phyloP scores from a whole-genome alignment of 2,797 vertebrate genomes.

The Mormyrops boulengeri region DNA sequence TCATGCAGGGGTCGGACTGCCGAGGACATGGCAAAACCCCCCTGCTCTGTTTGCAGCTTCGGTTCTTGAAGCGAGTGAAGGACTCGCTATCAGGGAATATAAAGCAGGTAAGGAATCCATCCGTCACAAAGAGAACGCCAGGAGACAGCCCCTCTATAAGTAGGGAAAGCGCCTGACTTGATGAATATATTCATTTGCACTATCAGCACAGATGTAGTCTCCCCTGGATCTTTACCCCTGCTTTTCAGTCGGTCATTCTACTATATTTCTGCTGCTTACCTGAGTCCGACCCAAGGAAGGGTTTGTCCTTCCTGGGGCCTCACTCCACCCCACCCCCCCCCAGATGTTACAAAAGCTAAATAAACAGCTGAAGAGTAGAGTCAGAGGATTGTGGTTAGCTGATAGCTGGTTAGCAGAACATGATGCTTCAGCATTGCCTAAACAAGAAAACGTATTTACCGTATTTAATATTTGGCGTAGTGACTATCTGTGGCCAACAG shows the following conservation, averaged over 20 bases:
- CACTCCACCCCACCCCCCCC: not conserved
- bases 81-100: not conserved
- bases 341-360: not conserved
- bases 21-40: not conserved
- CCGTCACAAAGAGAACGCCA: not conserved
- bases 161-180: not conserved
- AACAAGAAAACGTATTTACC: not conserved
- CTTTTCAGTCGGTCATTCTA: not conserved
- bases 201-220: not conserved
- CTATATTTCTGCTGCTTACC: not conserved
- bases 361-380: not conserved
- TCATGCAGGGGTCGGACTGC: not conserved
- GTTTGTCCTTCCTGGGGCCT: not conserved
- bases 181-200: not conserved
- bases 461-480: not conserved
- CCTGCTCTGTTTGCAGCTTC: not conserved
- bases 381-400: not conserved
- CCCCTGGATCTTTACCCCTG: not conserved
- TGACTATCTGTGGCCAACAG: not conserved
- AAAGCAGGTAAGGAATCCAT: not conserved
- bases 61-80: not conserved
- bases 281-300: not conserved
- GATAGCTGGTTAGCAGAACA: not conserved
- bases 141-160: not conserved
- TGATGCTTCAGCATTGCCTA: not conserved